A percentile compares a stretch with the other conserved stretches of the same genome.
phyloP scores from a whole-genome alignment of 2,888 invertebrate species.

The Morpho deidamia region DNA sequence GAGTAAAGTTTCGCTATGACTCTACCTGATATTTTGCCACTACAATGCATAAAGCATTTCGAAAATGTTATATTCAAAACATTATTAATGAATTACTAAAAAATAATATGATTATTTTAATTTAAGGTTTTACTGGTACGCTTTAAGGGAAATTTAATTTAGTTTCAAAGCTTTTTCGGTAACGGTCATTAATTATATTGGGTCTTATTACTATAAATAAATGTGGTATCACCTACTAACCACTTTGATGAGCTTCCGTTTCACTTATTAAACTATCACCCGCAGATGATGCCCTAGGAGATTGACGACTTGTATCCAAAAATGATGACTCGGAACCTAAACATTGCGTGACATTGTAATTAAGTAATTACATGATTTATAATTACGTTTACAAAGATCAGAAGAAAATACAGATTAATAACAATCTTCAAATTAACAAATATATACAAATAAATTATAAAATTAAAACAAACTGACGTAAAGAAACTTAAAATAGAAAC shows the following conservation, averaged over 20 bases:
- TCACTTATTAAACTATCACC: constrained; percentile 69
- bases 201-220: too few relatives aligned
- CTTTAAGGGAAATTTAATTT: too few relatives aligned
- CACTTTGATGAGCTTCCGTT: constrained; percentile 73
- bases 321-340: constrained; percentile 72
- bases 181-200: neutral
- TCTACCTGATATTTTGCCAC: constrained; percentile 60
- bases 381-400: neutral
- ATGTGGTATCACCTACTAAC: constrained; percentile 42
- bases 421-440: too few relatives aligned
- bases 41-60: constrained; percentile 41
- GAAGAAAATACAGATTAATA: neutral
- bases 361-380: too few relatives aligned
- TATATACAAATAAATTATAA: too few relatives aligned
- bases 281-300: constrained; percentile 67
- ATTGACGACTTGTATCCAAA: constrained; percentile 68
- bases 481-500: neutral
- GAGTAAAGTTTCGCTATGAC: constrained; percentile 78
- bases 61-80: neutral
- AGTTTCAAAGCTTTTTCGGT: too few relatives aligned
- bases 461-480: neutral
- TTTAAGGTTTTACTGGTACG: too few relatives aligned
- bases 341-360: neutral
- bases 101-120: neutral
- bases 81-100: constrained; percentile 40